Percentiles rank a stretch among this genome's conserved stretches.
phyloP scores from a whole-genome alignment of 2,797 vertebrate genomes.

The Ctenopoma kingsleyae region DNA sequence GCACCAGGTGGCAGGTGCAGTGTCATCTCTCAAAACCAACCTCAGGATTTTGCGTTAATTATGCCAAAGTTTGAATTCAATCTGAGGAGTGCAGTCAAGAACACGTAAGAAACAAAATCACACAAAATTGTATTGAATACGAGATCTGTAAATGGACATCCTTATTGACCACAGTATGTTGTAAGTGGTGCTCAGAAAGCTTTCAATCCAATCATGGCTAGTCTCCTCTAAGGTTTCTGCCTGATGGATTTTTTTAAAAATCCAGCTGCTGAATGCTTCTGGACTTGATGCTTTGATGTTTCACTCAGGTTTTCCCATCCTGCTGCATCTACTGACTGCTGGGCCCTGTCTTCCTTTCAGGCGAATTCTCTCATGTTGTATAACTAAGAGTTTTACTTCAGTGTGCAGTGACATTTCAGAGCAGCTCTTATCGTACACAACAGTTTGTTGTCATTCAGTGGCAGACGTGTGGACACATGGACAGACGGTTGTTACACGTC shows the following conservation, averaged over 20 bases:
- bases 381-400: conserved; percentile 17
- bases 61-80: conserved; percentile 6
- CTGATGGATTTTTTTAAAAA: conserved; percentile 3
- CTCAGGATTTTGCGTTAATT: background rate
- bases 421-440: background rate
- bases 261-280: conserved; percentile 31
- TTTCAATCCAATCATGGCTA: conserved; percentile 22
- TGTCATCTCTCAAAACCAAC: background rate
- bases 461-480: conserved; percentile 33
- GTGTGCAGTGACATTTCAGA: conserved; percentile 5
- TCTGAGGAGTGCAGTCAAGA: background rate
- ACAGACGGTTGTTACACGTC: conserved; percentile 32
- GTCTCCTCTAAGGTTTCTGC: conserved; percentile 12
- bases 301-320: conserved; percentile 40
- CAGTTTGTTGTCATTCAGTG: conserved; percentile 30
- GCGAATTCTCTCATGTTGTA: conserved; percentile 21
- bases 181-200: conserved; percentile 34
- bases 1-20: background rate
- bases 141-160: conserved; percentile 8
- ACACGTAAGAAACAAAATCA: conserved; percentile 15
- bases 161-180: conserved; percentile 38
- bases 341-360: conserved; percentile 36
- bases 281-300: conserved; percentile 50
- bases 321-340: conserved; percentile 29
- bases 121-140: background rate